Percentiles rank a stretch among this genome's conserved stretches.
These are phyloP conservation scores for Gnatocerus cornutus DNA, from an alignment of 2,888 invertebrate species.

Conservation along the genomic window DNA sequence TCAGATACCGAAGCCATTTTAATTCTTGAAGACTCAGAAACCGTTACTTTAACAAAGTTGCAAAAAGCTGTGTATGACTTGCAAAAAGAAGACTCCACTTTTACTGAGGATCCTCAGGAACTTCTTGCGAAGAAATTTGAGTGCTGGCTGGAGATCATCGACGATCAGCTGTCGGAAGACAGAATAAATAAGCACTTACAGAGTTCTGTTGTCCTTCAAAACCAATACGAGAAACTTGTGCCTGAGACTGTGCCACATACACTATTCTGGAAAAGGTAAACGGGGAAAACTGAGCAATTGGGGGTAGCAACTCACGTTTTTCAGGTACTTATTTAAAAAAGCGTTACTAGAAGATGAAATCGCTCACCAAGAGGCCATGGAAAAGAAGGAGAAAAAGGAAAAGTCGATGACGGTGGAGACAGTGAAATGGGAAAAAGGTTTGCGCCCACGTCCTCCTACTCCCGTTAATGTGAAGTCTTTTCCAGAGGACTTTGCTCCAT, in stretches of 20 bases:
- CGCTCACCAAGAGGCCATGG: slow-evolving; percentile 78
- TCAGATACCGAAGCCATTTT: slow-evolving; percentile 82
- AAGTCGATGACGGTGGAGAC: slow-evolving; percentile 70
- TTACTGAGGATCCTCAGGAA: slow-evolving; percentile 79
- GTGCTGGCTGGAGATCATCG: slow-evolving; percentile 76
- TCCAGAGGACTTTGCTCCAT: slow-evolving; percentile 78
- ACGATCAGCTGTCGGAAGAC: slow-evolving; percentile 74
- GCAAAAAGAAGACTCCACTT: slow-evolving; percentile 83
- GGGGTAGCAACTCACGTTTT: slow-evolving; percentile 17
- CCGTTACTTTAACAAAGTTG: slow-evolving; percentile 77
- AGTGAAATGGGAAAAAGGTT: slow-evolving; percentile 72
- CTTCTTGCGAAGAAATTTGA: slow-evolving; percentile 73
- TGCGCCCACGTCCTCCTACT: not conserved
- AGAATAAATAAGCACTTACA: slow-evolving; percentile 77
- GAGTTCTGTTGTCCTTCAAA: slow-evolving; percentile 71
- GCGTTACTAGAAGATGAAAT: slow-evolving; percentile 84
- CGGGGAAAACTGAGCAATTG: not conserved
- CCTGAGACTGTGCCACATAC: slow-evolving; percentile 81
- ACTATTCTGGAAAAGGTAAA: slow-evolving; percentile 85
- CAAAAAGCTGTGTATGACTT: slow-evolving; percentile 82
- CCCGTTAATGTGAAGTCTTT: not conserved
- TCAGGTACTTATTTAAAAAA: slow-evolving; percentile 83
- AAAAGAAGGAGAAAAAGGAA: slow-evolving; percentile 71
- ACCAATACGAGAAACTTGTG: slow-evolving; percentile 76
- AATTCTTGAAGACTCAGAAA: slow-evolving; percentile 78